Evolutionary conservation across 2,113 vertebrate genomes (phyloP).

Genomic region (Phalacrocorax carbo): DNA sequence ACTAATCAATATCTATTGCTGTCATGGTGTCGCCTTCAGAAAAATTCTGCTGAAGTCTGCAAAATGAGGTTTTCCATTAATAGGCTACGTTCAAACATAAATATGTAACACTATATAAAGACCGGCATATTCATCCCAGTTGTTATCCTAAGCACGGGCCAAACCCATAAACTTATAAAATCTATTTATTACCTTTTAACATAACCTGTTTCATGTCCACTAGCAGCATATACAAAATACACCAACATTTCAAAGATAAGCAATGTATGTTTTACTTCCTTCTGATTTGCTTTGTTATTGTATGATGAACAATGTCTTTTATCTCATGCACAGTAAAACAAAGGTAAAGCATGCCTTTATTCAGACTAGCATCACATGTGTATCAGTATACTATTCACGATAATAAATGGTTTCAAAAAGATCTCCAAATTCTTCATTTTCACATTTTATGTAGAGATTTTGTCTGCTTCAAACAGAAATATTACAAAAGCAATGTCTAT

Average conservation of each 20-base stretch:
- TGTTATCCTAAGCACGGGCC: not conserved
- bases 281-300: not conserved
- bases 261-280: not conserved
- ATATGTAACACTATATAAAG: not conserved
- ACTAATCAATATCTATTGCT: not conserved
- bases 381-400: not conserved
- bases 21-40: not conserved
- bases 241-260: not conserved
- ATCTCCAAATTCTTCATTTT: not conserved
- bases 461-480: not conserved
- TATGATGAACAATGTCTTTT: not conserved
- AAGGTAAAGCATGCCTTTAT: not conserved
- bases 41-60: not conserved
- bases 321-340: not conserved
- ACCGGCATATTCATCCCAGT: not conserved
- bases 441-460: not conserved
- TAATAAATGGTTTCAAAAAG: not conserved
- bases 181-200: not conserved
- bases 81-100: not conserved
- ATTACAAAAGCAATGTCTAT: not conserved
- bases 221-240: not conserved
- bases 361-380: not conserved
- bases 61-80: not conserved
- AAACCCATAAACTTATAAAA: not conserved
- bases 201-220: not conserved